phyloP scores from a whole-genome alignment of 1,140 invertebrate species.

The Rhagoletis pomonella region DNA sequence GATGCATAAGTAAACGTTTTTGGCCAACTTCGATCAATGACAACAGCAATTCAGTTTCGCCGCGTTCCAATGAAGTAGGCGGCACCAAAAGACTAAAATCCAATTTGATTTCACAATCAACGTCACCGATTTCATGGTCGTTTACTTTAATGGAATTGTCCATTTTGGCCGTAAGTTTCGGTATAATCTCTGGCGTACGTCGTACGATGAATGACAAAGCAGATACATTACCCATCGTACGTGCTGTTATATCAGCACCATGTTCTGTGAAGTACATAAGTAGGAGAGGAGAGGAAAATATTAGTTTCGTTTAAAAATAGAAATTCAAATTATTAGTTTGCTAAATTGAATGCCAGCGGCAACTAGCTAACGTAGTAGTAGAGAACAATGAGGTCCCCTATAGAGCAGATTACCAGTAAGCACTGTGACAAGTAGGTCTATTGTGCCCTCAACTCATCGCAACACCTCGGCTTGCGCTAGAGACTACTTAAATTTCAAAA shows the following conservation, averaged over 20 bases:
- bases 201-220: constrained; percentile 87
- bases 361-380: too few relatives aligned
- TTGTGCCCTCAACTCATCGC: too few relatives aligned
- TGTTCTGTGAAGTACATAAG: constrained; percentile 74
- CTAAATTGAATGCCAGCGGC: too few relatives aligned
- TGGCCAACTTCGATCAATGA: constrained; percentile 86
- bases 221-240: constrained; percentile 86
- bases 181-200: constrained; percentile 85
- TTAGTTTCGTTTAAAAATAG: not conserved
- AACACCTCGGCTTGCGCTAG: too few relatives aligned
- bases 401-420: too few relatives aligned
- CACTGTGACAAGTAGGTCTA: too few relatives aligned
- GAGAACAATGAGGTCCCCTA: too few relatives aligned
- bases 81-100: constrained; percentile 84
- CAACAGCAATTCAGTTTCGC: constrained; percentile 83
- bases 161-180: constrained; percentile 82
- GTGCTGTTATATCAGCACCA: constrained; percentile 87
- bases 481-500: too few relatives aligned
- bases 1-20: constrained; percentile 85
- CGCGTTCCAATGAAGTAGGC: constrained; percentile 75
- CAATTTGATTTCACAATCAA: constrained; percentile 87
- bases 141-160: constrained; percentile 85
- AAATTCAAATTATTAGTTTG: too few relatives aligned
- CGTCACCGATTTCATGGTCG: constrained; percentile 87
- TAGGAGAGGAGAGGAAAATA: not conserved